A percentile compares a stretch with the other conserved stretches of the same genome.
Conservation (phyloP, 2,797 vertebrate species). For the Alca torda region DNA sequence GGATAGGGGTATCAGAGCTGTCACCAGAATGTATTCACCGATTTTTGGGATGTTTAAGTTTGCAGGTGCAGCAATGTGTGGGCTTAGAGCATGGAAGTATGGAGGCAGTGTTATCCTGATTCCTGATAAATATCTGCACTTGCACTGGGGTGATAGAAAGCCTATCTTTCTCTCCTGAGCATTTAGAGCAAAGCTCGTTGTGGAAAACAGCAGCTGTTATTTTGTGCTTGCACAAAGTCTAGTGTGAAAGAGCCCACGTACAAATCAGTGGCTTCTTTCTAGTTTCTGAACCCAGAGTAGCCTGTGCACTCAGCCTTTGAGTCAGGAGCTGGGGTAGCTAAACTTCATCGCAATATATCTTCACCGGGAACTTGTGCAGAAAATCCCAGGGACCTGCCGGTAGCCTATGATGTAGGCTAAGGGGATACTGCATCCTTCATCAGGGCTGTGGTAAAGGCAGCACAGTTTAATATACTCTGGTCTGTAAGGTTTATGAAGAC, state of each 20-base stretch:
- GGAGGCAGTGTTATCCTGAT: not conserved
- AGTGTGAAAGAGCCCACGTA: not conserved
- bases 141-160: not conserved
- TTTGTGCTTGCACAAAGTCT: not conserved
- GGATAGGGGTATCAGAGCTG: not conserved
- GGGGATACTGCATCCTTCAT: not conserved
- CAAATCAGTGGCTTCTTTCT: not conserved
- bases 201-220: not conserved
- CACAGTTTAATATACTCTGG: not conserved
- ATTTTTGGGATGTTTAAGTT: not conserved
- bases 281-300: not conserved
- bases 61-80: not conserved
- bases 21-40: not conserved
- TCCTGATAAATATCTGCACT: not conserved
- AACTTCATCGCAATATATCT: not conserved
- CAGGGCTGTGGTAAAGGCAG: not conserved
- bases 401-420: accelerated
- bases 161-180: not conserved
- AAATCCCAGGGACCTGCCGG: not conserved
- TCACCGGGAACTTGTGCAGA: not conserved
- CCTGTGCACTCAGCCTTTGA: not conserved
- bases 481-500: slow-evolving; percentile 26
- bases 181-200: not conserved
- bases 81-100: not conserved
- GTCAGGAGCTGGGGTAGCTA: not conserved